Conservation (phyloP, 2,797 vertebrate species). For the Falco naumanni region DNA sequence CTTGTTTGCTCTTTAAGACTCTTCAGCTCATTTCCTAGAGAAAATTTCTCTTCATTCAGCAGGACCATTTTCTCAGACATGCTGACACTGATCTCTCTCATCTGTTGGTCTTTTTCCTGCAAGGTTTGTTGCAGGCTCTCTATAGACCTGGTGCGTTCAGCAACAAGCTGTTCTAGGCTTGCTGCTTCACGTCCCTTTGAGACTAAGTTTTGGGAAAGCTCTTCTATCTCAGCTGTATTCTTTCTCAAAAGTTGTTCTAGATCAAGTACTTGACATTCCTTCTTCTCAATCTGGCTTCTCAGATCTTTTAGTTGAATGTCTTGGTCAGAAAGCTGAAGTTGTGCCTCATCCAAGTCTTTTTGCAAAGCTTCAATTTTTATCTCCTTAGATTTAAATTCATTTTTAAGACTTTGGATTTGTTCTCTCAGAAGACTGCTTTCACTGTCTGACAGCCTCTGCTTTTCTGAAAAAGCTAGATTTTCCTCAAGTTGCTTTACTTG, state of each 20-base stretch:
- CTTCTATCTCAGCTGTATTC: conserved; percentile 77
- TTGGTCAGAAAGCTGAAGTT: conserved; percentile 80
- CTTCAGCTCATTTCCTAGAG: conserved; percentile 82
- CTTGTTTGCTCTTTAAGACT: conserved; percentile 85
- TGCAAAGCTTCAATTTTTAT: conserved; percentile 85
- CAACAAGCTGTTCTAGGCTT: conserved; percentile 74
- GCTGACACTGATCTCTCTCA: conserved; percentile 84
- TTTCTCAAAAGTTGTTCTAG: conserved; percentile 76
- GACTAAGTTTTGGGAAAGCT: conserved; percentile 75
- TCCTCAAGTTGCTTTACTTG: conserved; percentile 77
- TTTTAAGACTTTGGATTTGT: conserved; percentile 84
- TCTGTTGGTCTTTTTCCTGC: conserved; percentile 85
- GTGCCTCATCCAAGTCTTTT: conserved; percentile 81
- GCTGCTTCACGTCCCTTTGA: conserved; percentile 61
- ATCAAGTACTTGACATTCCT: conserved; percentile 75
- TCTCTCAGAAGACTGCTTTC: conserved; percentile 83
- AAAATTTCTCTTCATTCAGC: conserved; percentile 89
- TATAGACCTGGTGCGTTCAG: conserved; percentile 78
- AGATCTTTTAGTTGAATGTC: conserved; percentile 78
- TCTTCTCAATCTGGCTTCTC: conserved; percentile 80
- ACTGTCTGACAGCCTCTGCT: conserved; percentile 70
- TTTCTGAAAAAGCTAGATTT: conserved; percentile 75
- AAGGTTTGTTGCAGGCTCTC: conserved; percentile 80
- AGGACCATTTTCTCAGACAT: conserved; percentile 89
- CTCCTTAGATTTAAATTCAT: conserved; percentile 84